A percentile compares a stretch with the other conserved stretches of the same genome.
Conservation (phyloP, 1,140 invertebrate species). For the Camponotus pennsylvanicus region DNA sequence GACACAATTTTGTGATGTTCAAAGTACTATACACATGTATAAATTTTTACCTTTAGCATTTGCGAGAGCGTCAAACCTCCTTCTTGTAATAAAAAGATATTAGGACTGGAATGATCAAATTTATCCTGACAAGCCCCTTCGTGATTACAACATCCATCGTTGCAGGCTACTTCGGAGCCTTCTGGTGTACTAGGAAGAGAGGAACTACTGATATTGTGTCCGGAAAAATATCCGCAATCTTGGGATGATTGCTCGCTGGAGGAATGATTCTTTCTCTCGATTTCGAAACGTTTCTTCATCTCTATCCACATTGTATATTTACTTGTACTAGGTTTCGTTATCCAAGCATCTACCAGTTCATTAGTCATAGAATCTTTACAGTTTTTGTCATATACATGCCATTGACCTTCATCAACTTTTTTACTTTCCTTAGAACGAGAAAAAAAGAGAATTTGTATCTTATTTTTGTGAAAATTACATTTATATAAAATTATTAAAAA, state of each 20-base stretch:
- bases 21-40: background rate
- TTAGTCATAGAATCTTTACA: constrained; percentile 73
- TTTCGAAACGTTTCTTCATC: constrained; percentile 81
- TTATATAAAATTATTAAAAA: background rate
- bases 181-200: constrained; percentile 92
- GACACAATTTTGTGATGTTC: constrained; percentile 69
- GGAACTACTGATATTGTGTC: constrained; percentile 91
- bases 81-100: constrained; percentile 80
- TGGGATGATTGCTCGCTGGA: constrained; percentile 90
- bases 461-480: constrained; percentile 22
- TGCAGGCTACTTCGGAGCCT: constrained; percentile 94
- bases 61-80: constrained; percentile 88
- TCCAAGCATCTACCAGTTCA: constrained; percentile 80
- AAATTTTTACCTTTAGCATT: constrained; percentile 89
- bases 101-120: constrained; percentile 79
- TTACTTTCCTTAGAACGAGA: constrained; percentile 65
- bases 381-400: constrained; percentile 61
- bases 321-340: constrained; percentile 74
- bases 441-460: constrained; percentile 23
- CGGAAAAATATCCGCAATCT: constrained; percentile 94
- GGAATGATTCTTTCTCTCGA: constrained; percentile 86
- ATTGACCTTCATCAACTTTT: constrained; percentile 65
- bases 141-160: constrained; percentile 93
- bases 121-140: constrained; percentile 88
- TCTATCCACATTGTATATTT: constrained; percentile 78